Evolutionary conservation across 2,888 invertebrate genomes (phyloP).

Genomic region (Colostygia pectinataria): DNA sequence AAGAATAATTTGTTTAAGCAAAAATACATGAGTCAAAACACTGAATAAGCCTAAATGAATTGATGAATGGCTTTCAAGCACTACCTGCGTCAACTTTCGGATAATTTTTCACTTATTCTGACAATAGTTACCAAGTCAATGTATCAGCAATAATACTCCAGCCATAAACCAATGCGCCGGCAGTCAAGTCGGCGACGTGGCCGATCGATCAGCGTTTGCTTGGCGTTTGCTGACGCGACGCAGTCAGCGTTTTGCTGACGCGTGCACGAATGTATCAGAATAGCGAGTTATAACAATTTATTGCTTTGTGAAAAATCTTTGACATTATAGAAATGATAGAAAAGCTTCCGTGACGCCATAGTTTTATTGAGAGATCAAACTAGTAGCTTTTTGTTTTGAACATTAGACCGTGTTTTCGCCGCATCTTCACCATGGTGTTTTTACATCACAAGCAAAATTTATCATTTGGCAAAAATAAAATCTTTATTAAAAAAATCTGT

Average conservation of each 20-base stretch:
- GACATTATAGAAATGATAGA: neutral
- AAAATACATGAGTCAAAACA: too few relatives aligned
- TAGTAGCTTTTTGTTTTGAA: too few relatives aligned
- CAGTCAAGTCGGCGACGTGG: slow-evolving; percentile 22
- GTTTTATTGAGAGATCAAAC: neutral
- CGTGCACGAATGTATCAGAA: slow-evolving; percentile 1
- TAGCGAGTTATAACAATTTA: slow-evolving; percentile 2
- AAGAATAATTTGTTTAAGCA: too few relatives aligned
- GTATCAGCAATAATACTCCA: neutral
- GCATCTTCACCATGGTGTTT: too few relatives aligned
- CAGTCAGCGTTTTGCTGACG: slow-evolving; percentile 9
- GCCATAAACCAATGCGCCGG: slow-evolving; percentile 23
- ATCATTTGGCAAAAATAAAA: too few relatives aligned
- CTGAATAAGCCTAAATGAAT: too few relatives aligned
- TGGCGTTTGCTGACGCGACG: slow-evolving; percentile 13
- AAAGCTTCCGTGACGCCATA: neutral
- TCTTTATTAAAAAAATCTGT: too few relatives aligned
- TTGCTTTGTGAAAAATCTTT: slow-evolving; percentile 1
- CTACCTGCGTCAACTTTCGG: too few relatives aligned
- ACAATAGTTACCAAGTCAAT: neutral
- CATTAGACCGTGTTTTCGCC: too few relatives aligned
- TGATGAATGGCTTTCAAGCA: too few relatives aligned
- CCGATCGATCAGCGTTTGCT: slow-evolving; percentile 21
- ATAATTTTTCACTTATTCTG: too few relatives aligned
- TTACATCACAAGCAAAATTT: too few relatives aligned